Evolutionary conservation across 2,888 invertebrate genomes (phyloP), one percentile per base, ranked within the genome.

Genomic region (Hemaris fuciformis): DNA sequence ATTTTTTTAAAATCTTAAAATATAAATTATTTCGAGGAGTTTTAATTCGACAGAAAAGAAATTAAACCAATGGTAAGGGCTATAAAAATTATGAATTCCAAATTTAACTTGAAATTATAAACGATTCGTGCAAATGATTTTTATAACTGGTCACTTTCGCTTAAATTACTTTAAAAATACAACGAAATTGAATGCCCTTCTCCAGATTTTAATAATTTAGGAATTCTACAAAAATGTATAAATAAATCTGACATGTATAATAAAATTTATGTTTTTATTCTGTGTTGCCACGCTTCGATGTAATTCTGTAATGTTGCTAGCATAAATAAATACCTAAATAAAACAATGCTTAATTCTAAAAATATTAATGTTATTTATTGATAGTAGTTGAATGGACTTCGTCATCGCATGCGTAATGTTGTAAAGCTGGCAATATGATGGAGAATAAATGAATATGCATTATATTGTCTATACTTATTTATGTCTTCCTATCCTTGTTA

Each of bases 291-390:
- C 23, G 61, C 57, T 61, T 61, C n/a, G 42, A 23, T 57, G 61
- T 61, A 81, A 79, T 80, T 83, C 79, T 83, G 85, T 86, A 87
- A 81, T 83, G 78, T 85, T 85, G 84, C 87, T 89, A 89, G 87
- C 81, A 70, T 88, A 87, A 81, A 78, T 80, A 82, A 81, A 78
- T 77, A 73, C 68, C 53, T 75, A 72, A 71, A 63, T 70, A 74
- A 77, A 78, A 80, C 75, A 65, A 81, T 84, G 88, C 88, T 89
- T 89, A 81, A 81, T 85, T 88, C 83, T 66, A 70, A 84, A 85
- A 82, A 85, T 85, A 87, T 90, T 88, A 87, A 90, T 89, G 90
- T 91, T 91, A 89, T 87, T 89, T 88, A 91, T 84, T 87, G 87
- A 88, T 88, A 89, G 89, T 89, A 88, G 90, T 85, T 83, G 81